Conservation (phyloP, 2,113 vertebrate species). For the Lasiurus borealis region DNA sequence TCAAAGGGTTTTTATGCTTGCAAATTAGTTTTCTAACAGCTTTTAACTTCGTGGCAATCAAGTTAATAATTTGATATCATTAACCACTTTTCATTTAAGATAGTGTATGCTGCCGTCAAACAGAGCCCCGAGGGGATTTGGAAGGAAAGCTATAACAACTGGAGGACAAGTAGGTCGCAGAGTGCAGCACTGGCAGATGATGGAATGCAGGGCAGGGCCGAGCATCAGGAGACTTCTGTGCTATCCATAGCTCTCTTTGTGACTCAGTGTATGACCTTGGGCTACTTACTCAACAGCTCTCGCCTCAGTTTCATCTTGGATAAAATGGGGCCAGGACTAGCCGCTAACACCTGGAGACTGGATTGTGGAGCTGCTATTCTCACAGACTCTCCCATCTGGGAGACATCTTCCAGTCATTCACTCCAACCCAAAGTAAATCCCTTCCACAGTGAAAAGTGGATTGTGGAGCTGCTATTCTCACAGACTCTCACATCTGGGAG, state of each 20-base stretch:
- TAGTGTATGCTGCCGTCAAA: conserved; percentile 41
- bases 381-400: not conserved
- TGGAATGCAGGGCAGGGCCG: conserved; percentile 76
- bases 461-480: not conserved
- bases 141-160: conserved; percentile 68
- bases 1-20: conserved; percentile 35
- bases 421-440: not conserved
- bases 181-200: not conserved
- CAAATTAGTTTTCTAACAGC: conserved; percentile 35
- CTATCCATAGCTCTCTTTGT: conserved; percentile 72
- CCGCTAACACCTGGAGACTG: not conserved
- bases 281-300: conserved; percentile 67
- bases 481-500: not conserved
- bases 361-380: not conserved
- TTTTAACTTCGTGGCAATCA: conserved; percentile 19
- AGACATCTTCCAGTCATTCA: not conserved
- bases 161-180: conserved; percentile 77
- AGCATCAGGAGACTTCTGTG: conserved; percentile 73
- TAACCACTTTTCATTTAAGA: conserved; percentile 51
- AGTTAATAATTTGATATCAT: conserved; percentile 55
- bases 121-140: conserved; percentile 44
- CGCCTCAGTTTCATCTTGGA: conserved; percentile 69
- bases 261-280: conserved; percentile 70
- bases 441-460: not conserved
- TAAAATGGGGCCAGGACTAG: conserved; percentile 54